Percentiles rank a stretch among this genome's conserved stretches.
These are phyloP conservation scores for Rotaria magnacalcarata DNA, from an alignment of 2,888 invertebrate species.

Conservation along the genomic window DNA sequence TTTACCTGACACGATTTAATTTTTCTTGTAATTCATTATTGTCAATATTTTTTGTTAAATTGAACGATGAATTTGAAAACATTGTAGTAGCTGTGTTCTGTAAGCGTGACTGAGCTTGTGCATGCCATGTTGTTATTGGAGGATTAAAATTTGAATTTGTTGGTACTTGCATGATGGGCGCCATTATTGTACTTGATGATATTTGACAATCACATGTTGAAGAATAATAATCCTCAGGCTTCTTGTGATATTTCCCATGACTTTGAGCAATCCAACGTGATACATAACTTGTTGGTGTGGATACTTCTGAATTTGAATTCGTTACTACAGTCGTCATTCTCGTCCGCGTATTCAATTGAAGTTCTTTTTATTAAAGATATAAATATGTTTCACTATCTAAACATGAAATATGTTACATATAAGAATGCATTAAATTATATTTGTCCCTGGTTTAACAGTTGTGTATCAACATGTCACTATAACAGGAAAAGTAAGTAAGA, in stretches of 20 bases:
- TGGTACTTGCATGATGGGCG: too few species aligned
- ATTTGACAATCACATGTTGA: background rate
- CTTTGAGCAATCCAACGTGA: constrained; percentile 20
- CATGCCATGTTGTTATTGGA: background rate
- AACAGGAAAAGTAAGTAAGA: background rate
- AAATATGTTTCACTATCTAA: constrained; percentile 3
- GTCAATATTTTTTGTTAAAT: too few species aligned
- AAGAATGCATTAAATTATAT: background rate
- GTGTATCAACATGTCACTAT: background rate
- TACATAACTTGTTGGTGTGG: background rate
- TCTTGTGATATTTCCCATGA: background rate
- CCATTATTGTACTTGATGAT: too few species aligned
- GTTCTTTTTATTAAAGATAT: background rate
- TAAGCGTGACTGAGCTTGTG: background rate
- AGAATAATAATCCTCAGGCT: background rate
- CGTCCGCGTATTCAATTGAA: background rate
- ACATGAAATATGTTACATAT: background rate
- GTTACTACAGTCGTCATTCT: constrained; percentile 4
- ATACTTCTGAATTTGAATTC: background rate
- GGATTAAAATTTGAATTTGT: too few species aligned
- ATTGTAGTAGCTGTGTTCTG: background rate
- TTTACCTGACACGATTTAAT: constrained; percentile 1
- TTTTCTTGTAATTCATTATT: constrained; percentile 4
- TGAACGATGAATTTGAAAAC: too few species aligned
- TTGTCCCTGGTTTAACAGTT: constrained; percentile 9